Evolutionary conservation across 2,888 invertebrate species (phyloP).

Genomic region (Pteria penguin): DNA sequence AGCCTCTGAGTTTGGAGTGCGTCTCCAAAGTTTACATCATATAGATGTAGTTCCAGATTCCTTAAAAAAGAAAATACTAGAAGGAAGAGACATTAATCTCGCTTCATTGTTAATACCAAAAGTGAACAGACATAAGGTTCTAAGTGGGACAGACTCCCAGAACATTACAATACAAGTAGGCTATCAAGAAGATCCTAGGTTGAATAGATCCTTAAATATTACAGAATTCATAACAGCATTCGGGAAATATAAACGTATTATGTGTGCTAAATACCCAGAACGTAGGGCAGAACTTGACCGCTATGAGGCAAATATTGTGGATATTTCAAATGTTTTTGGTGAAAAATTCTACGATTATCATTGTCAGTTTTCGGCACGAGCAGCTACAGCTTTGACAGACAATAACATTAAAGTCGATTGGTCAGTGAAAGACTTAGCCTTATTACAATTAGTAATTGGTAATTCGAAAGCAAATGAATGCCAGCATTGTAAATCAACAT

Average conservation of each 20-base stretch:
- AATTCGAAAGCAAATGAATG: slow-evolving; percentile 17
- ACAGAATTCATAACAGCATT: slow-evolving; percentile 31
- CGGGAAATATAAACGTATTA: slow-evolving; percentile 28
- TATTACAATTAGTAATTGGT: slow-evolving; percentile 17
- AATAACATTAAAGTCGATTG: slow-evolving; percentile 34
- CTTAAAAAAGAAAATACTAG: slow-evolving; percentile 24
- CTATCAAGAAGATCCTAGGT: background rate
- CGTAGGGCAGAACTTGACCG: slow-evolving; percentile 20
- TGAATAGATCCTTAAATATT: slow-evolving; percentile 18
- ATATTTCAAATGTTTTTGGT: slow-evolving; percentile 28
- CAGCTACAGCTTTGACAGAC: slow-evolving; percentile 14
- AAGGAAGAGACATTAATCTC: slow-evolving; percentile 27
- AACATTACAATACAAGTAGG: background rate
- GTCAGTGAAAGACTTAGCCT: slow-evolving; percentile 23
- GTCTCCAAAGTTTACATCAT: slow-evolving; percentile 23
- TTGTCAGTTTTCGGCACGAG: slow-evolving; percentile 18
- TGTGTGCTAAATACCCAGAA: slow-evolving; percentile 26
- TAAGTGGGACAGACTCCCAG: background rate
- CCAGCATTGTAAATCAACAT: background rate
- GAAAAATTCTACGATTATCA: slow-evolving; percentile 30
- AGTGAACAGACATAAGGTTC: background rate
- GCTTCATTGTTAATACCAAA: slow-evolving; percentile 24
- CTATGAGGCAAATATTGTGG: slow-evolving; percentile 28
- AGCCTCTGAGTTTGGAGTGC: slow-evolving; percentile 17
- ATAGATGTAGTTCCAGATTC: slow-evolving; percentile 18